Conservation (phyloP, 2,797 vertebrate genomes). For the Balearica regulorum region DNA sequence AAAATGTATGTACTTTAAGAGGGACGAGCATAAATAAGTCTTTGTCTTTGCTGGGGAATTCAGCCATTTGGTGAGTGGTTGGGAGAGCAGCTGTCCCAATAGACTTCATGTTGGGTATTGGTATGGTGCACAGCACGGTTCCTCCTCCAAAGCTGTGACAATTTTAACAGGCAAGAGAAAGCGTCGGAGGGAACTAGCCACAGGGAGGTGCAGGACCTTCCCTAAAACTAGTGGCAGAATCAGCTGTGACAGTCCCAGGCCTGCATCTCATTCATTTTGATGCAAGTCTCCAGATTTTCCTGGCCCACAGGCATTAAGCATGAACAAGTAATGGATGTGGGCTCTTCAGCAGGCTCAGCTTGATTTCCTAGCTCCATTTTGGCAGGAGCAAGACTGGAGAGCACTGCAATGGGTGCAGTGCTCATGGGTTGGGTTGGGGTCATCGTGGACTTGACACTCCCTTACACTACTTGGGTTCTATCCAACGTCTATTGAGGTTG, state of each 20-base stretch:
- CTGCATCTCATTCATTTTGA: background rate
- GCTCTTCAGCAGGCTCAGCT: background rate
- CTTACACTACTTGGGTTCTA: background rate
- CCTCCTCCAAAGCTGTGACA: background rate
- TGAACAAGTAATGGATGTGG: background rate
- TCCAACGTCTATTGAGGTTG: background rate
- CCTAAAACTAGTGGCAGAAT: background rate
- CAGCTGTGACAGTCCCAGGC: background rate
- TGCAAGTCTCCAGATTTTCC: background rate
- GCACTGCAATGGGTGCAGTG: too few species aligned
- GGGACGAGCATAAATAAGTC: background rate
- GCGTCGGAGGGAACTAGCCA: background rate
- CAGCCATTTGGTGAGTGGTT: background rate
- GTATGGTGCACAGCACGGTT: background rate
- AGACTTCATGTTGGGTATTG: background rate
- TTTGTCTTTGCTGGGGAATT: slow-evolving; percentile 31
- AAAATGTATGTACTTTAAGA: slow-evolving; percentile 27
- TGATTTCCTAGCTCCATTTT: background rate
- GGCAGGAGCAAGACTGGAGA: background rate
- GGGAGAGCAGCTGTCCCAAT: background rate
- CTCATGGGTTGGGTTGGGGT: background rate
- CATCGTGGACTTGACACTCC: background rate
- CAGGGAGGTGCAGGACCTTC: background rate
- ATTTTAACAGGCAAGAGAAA: background rate
- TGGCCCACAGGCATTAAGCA: background rate